Evolutionary conservation across 2,888 invertebrate genomes (phyloP).

Genomic region (Dusona sp.): DNA sequence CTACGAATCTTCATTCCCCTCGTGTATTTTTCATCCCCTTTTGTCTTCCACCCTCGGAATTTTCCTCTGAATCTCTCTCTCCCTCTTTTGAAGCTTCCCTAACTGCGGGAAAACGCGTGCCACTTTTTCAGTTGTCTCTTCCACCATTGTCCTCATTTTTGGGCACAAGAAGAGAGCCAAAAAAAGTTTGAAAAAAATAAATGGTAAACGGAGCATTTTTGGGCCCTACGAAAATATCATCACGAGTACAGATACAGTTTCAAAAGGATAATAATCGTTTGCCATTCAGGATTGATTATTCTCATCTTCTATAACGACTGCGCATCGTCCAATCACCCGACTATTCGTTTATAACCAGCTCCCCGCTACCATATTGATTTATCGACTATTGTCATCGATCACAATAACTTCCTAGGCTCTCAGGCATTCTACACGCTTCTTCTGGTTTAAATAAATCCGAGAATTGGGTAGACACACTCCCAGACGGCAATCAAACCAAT

Average conservation of each 20-base stretch:
- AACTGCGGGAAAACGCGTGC: conserved; percentile 57
- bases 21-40: conserved; percentile 43
- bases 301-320: conserved; percentile 32
- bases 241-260: not conserved
- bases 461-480: not conserved
- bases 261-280: conserved; percentile 49
- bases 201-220: conserved; percentile 8
- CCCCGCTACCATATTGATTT: conserved; percentile 21
- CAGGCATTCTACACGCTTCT: not conserved
- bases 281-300: conserved; percentile 46
- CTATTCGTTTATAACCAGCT: not conserved
- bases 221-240: conserved; percentile 5
- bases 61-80: not conserved
- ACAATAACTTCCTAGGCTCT: not conserved
- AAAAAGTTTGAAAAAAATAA: conserved; percentile 7
- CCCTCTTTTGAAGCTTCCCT: not conserved
- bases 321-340: not conserved
- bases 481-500: not conserved
- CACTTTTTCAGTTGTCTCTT: conserved; percentile 54
- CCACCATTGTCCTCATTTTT: conserved; percentile 42
- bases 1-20: conserved; percentile 12
- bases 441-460: not conserved
- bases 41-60: conserved; percentile 11
- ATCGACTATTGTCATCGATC: conserved; percentile 6
- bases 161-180: conserved; percentile 12